Evolutionary conservation across 2,888 invertebrate species (phyloP).

Genomic region (Glaucopsyche alexis): DNA sequence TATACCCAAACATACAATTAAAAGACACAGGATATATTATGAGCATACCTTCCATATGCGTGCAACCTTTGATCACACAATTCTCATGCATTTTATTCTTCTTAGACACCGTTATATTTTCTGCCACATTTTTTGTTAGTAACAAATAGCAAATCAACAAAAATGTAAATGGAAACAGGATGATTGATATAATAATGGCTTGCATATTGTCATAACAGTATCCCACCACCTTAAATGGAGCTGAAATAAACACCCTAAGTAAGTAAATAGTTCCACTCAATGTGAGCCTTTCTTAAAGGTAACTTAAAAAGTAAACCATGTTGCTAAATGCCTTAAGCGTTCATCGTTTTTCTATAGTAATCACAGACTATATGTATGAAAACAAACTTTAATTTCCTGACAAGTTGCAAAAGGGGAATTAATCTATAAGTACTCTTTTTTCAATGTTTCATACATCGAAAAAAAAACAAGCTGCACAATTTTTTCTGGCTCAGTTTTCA

Average conservation of each 20-base stretch:
- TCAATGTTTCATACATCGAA: too few species aligned
- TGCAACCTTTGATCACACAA: constrained; percentile 36
- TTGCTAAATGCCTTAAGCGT: too few species aligned
- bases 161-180: constrained; percentile 54
- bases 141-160: constrained; percentile 48
- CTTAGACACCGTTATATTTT: constrained; percentile 30
- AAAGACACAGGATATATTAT: constrained; percentile 4
- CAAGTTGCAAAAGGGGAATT: too few species aligned
- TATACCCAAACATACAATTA: too few species aligned
- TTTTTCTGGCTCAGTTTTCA: too few species aligned
- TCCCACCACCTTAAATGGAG: constrained; percentile 59
- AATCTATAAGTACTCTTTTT: too few species aligned
- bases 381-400: too few species aligned
- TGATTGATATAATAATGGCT: constrained; percentile 49
- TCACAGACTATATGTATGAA: too few species aligned
- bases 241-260: constrained; percentile 56
- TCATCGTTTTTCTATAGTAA: too few species aligned
- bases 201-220: constrained; percentile 51
- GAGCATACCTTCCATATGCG: constrained; percentile 42
- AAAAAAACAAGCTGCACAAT: too few species aligned
- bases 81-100: constrained; percentile 35
- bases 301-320: too few species aligned
- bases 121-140: constrained; percentile 51
- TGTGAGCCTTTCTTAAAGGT: too few species aligned
- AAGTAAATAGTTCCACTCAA: constrained; percentile 16